A percentile compares a stretch with the other conserved stretches of the same genome.
Conservation (phyloP, 1,140 invertebrate genomes). For the Eurosta solidaginis region DNA sequence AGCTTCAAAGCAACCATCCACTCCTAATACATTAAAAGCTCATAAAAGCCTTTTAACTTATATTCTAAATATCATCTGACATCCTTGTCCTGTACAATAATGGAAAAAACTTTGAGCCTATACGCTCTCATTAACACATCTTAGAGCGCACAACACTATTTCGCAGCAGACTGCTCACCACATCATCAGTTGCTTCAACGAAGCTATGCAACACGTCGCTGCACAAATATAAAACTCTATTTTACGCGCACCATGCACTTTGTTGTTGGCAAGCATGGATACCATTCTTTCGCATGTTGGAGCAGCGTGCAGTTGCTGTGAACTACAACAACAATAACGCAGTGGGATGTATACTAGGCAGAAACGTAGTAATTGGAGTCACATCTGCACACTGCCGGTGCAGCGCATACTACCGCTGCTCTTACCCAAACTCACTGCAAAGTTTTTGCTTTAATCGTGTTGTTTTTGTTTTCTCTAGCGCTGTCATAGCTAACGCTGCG, state of each 20-base stretch:
- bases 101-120: too few species aligned
- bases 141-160: too few species aligned
- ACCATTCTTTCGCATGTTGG: slow-evolving; percentile 7
- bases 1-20: too few species aligned
- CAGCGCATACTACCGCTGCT: not conserved
- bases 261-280: slow-evolving; percentile 1
- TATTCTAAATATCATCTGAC: too few species aligned
- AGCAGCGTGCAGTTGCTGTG: not conserved
- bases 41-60: too few species aligned
- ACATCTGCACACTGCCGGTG: not conserved
- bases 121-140: too few species aligned
- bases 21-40: too few species aligned
- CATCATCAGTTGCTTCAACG: too few species aligned
- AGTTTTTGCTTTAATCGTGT: not conserved
- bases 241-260: not conserved
- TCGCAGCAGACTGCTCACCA: too few species aligned
- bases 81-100: too few species aligned
- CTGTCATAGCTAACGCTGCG: not conserved
- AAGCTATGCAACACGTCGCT: not conserved
- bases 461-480: not conserved
- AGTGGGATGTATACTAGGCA: too few species aligned
- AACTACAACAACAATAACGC: not conserved
- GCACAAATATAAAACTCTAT: not conserved
- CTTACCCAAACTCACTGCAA: not conserved
- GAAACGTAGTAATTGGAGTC: too few species aligned